These are phyloP conservation scores for Fragum sueziense DNA, from an alignment of 2,888 invertebrate species.

Conservation along the genomic window DNA sequence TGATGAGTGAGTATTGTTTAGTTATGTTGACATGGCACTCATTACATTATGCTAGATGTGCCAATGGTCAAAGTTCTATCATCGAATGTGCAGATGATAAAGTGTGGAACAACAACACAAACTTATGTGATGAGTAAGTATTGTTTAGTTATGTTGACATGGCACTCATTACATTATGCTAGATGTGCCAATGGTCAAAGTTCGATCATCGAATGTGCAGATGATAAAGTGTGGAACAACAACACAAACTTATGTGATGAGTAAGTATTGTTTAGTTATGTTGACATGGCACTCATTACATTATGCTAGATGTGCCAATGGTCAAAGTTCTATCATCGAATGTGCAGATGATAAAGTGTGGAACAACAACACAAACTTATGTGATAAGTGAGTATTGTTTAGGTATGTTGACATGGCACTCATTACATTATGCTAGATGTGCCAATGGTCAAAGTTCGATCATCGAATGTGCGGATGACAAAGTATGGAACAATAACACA, in stretches of 20 bases:
- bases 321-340: constrained; percentile 56
- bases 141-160: no score
- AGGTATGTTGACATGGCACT: no score
- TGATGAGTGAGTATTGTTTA: constrained; percentile 61
- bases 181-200: constrained; percentile 57
- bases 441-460: constrained; percentile 49
- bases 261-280: constrained; percentile 61
- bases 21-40: no score
- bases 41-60: constrained; percentile 67
- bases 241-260: constrained; percentile 54
- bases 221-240: constrained; percentile 67
- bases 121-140: constrained; percentile 65
- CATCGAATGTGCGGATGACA: constrained; percentile 61
- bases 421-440: constrained; percentile 68
- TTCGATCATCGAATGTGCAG: constrained; percentile 61
- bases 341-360: constrained; percentile 65
- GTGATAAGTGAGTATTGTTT: constrained; percentile 62
- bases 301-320: constrained; percentile 64
- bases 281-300: no score
- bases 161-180: no score
- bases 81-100: constrained; percentile 63
- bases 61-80: constrained; percentile 49
- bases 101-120: constrained; percentile 64
- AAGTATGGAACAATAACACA: constrained; percentile 64
- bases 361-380: constrained; percentile 58